Evolutionary conservation across 1,140 invertebrate species (phyloP), one percentile per base, ranked within the genome.

Genomic region (Semibalanus balanoides): DNA sequence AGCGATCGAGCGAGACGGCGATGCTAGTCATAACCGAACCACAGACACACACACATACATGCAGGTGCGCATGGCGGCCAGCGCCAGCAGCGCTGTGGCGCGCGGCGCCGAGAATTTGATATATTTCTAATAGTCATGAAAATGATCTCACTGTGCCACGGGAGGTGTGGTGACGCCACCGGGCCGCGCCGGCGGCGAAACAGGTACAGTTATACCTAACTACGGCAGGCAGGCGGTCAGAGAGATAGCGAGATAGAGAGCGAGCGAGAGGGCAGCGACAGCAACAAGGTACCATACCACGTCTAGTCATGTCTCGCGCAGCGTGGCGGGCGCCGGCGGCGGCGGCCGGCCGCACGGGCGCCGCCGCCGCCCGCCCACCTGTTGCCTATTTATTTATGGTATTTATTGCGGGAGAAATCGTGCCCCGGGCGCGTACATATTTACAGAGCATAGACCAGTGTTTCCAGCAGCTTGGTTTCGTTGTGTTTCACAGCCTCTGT

Each of bases 71-170:
- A 40, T 40, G 35, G 35, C 17, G 35, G 35, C 35, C n/a, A 40
- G 17, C 35, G 35, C 17, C n/a, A 40, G 5, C 35, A 17, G 35
- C 35, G 35, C 35, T 17, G 35, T n/a, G 35, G 35, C 35, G 35
- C 35, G n/a, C n/a, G n/a, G n/a, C n/a, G 35, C 35, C 35, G 11
- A 25, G 51, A 64, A 25, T 64, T 64, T 64, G 51, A 64, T 64
- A 64, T 64, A 64, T 64, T 64, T 64, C 51, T 64, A 64, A 64
- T 64, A 64, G 51, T 64, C 51, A 64, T 64, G 51, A 64, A 64
- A 64, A 64, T 64, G 51, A 64, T 64, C 51, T 64, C 51, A 64
- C 51, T 19, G 51, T 64, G 51, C 22, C 51, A 25, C 51, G 51
- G 51, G 14, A 40, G 51, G 1, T 64, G 51, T 25, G 51, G 51